Evolutionary conservation across 2,113 vertebrate genomes (phyloP).

Genomic region (Oncorhynchus kisutch): DNA sequence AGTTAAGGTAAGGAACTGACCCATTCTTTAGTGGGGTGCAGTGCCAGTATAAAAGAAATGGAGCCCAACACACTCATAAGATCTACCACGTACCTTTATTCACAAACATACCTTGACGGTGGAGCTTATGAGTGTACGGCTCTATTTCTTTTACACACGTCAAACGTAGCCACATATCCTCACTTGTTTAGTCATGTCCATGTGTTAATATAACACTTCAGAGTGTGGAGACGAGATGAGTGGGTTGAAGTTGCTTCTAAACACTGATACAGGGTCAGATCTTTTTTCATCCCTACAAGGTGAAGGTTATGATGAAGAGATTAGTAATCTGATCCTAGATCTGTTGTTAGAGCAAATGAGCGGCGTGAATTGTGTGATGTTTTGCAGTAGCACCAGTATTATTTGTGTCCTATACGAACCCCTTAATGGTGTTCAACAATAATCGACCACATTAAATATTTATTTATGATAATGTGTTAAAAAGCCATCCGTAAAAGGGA

Average conservation of each 20-base stretch:
- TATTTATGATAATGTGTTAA: slow-evolving; percentile 36
- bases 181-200: neutral
- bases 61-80: too few relatives aligned
- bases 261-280: neutral
- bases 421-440: slow-evolving; percentile 14
- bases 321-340: slow-evolving; percentile 14
- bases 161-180: neutral
- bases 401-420: neutral
- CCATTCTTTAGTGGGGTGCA: too few relatives aligned
- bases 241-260: neutral
- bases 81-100: too few relatives aligned
- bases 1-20: too few relatives aligned
- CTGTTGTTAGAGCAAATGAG: slow-evolving; percentile 11
- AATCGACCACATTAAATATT: slow-evolving; percentile 31
- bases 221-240: neutral
- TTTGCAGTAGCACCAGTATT: neutral
- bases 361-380: neutral
- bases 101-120: neutral
- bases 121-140: neutral
- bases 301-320: neutral
- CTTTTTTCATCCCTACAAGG: neutral
- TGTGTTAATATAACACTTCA: neutral
- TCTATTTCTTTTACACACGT: too few relatives aligned
- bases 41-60: too few relatives aligned
- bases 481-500: slow-evolving; percentile 36